Conservation (phyloP, 2,113 vertebrate genomes). For the Clarias gariepinus region DNA sequence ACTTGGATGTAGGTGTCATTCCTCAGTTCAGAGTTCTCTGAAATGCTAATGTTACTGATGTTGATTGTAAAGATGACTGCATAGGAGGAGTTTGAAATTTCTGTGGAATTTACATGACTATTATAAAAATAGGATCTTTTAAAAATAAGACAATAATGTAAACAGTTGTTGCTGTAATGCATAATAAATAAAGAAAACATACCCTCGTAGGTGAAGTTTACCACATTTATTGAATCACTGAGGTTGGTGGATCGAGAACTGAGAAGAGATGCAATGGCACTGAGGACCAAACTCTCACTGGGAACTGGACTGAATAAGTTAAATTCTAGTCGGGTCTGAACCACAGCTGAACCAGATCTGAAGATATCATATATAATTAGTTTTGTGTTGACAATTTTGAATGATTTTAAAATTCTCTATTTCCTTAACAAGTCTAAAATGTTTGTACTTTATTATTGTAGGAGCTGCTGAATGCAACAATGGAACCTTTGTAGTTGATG, state of each 20-base stretch:
- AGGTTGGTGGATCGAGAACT: neutral
- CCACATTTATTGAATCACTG: neutral
- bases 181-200: neutral
- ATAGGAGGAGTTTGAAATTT: slow-evolving; percentile 12
- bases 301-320: slow-evolving; percentile 27
- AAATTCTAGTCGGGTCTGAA: slow-evolving; percentile 17
- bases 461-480: neutral
- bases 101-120: neutral
- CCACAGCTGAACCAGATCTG: slow-evolving; percentile 25
- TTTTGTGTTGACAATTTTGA: neutral
- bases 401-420: neutral
- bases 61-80: slow-evolving; percentile 13
- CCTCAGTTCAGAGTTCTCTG: slow-evolving; percentile 6
- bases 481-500: neutral
- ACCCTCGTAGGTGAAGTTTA: slow-evolving; percentile 6
- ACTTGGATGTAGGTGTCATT: neutral
- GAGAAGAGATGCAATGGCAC: neutral
- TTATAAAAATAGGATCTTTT: no score
- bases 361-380: neutral
- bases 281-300: slow-evolving; percentile 32
- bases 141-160: neutral
- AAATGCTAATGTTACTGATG: slow-evolving; percentile 10
- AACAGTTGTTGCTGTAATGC: no score
- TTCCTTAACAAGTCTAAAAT: neutral
- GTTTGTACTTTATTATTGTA: neutral